Evolutionary conservation across 1,140 invertebrate species (phyloP).

Genomic region (Aplysia californica): DNA sequence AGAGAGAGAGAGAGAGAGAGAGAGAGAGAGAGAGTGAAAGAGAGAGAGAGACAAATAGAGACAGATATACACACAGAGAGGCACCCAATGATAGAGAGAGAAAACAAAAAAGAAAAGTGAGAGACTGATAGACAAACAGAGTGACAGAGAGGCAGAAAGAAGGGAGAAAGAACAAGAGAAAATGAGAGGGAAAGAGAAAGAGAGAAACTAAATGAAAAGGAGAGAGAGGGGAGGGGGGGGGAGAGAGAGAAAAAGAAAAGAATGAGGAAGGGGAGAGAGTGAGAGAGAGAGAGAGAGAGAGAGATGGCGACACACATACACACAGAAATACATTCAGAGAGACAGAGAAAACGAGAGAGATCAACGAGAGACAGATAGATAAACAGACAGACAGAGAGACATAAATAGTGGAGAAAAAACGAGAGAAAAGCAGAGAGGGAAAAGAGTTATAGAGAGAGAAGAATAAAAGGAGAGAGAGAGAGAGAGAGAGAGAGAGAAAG

Average conservation of each 20-base stretch:
- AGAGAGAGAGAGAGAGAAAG: too few relatives aligned
- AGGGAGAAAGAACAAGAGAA: not conserved
- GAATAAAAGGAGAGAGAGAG: too few relatives aligned
- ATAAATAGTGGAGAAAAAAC: too few relatives aligned
- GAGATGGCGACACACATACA: not conserved
- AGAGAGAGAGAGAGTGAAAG: not conserved
- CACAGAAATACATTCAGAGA: not conserved
- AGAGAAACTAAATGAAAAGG: too few relatives aligned
- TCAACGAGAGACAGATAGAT: too few relatives aligned
- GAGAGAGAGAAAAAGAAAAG: not conserved
- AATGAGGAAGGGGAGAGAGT: not conserved
- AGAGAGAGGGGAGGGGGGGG: not conserved
- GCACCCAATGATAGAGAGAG: not conserved
- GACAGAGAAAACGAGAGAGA: too few relatives aligned
- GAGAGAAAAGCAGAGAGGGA: too few relatives aligned
- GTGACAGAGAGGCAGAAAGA: not conserved
- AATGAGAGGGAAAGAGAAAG: not conserved
- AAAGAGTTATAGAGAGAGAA: too few relatives aligned
- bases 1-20: slow-evolving; percentile 6
- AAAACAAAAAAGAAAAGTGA: not conserved
- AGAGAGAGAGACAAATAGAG: not conserved
- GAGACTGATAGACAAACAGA: not conserved
- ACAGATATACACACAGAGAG: not conserved
- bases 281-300: not conserved
- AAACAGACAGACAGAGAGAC: too few relatives aligned